Evolutionary conservation across 2,797 vertebrate genomes (phyloP).

Genomic region (Manis pentadactyla): DNA sequence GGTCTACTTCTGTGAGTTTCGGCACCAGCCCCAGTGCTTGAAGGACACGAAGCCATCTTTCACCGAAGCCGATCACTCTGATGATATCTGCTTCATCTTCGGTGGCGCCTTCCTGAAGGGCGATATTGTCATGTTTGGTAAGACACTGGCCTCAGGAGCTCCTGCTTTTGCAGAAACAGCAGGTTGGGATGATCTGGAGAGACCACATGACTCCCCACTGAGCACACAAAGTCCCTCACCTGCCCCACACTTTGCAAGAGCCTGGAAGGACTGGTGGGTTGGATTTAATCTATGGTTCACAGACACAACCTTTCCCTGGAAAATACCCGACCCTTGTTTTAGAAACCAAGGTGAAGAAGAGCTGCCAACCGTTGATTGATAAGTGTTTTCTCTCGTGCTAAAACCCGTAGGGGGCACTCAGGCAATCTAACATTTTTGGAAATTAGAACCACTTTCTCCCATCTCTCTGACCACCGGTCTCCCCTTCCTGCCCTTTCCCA

Average conservation of each 20-base stretch:
- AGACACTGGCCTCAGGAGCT: neutral
- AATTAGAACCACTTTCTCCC: neutral
- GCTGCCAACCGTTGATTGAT: neutral
- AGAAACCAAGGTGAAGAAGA: neutral
- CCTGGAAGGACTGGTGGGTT: neutral
- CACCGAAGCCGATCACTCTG: slow-evolving; percentile 92
- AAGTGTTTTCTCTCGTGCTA: neutral
- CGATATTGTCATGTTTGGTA: slow-evolving; percentile 70
- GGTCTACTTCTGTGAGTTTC: slow-evolving; percentile 94
- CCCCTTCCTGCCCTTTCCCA: neutral
- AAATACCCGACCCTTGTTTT: neutral
- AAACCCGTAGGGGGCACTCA: neutral
- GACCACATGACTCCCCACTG: neutral
- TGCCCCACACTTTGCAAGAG: neutral
- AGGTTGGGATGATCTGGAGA: neutral
- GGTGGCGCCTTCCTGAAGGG: slow-evolving; percentile 84
- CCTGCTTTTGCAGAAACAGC: neutral
- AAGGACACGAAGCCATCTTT: slow-evolving; percentile 87
- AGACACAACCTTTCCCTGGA: neutral
- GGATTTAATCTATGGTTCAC: neutral
- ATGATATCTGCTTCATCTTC: slow-evolving; percentile 92
- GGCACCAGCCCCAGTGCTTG: slow-evolving; percentile 84
- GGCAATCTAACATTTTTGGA: neutral
- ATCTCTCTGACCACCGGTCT: neutral
- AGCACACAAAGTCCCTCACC: neutral